Evolutionary conservation across 2,888 invertebrate genomes (phyloP), one percentile per base, ranked within the genome.

Genomic region (Leptinotarsa tumamoca): DNA sequence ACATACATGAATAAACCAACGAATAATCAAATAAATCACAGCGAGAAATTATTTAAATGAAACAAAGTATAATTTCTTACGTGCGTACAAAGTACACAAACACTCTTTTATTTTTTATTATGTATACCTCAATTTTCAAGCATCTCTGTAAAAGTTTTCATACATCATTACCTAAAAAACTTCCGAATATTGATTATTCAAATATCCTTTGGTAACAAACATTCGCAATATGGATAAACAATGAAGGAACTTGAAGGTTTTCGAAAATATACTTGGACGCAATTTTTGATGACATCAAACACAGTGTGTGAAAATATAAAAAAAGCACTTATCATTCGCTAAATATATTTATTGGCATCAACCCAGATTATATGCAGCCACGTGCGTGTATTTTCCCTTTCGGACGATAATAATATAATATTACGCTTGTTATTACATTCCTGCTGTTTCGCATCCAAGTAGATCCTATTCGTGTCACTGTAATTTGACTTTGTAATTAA

Each of bases 311-410:
- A 43, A 33, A 63, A 61, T 74, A 73, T 69, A 54, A 54, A 58
- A 58, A 58, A 58, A 58, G 21, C 58, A 58, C 58, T 58, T 23
- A 58, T 58, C 23, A 58, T 61, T 58, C 68, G 43, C 49, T 68
- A 54, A 72, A 72, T 67, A 56, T 71, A 74, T 71, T 74, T 58
- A 50, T 71, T 74, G 74, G 74, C 74, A 74, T 21, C 43, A n/a
- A 43, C 51, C 50, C 74, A 74, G 63, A 3, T 43, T 63, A 71
- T 33, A 56, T 58, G 69, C 71, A 67, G 70, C 70, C 74, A 74
- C 74, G 74, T 74, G 74, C 71, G 74, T 71, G 67, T 67, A 56
- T 74, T 74, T 67, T 63, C 66, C 67, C 52, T 67, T 70, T 70
- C 50, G 33, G 71, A 71, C 71, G 69, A 71, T 23, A 51, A 70